Evolutionary conservation across 2,888 invertebrate species (phyloP).

Genomic region (Panorpa germanica): DNA sequence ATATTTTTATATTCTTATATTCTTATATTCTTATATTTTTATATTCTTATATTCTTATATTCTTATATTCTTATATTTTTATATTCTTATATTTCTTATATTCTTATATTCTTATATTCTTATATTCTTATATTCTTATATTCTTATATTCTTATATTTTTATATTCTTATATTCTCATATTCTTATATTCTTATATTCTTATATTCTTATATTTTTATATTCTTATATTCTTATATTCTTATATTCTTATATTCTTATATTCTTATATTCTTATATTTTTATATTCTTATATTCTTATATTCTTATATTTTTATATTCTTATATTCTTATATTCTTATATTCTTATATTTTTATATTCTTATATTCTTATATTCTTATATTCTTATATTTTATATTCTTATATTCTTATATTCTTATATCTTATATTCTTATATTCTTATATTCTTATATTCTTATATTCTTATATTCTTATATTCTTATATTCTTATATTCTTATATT

Average conservation of each 20-base stretch:
- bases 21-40: too few relatives aligned
- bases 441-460: slow-evolving; percentile 3
- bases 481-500: slow-evolving; percentile 3
- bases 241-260: slow-evolving; percentile 2
- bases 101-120: slow-evolving; percentile 2
- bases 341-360: slow-evolving; percentile 2
- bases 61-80: neutral
- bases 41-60: neutral
- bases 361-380: slow-evolving; percentile 2
- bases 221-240: slow-evolving; percentile 2
- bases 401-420: slow-evolving; percentile 3
- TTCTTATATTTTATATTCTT: slow-evolving; percentile 2
- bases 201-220: slow-evolving; percentile 3
- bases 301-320: slow-evolving; percentile 3
- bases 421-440: slow-evolving; percentile 2
- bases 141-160: slow-evolving; percentile 1
- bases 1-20: neutral
- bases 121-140: slow-evolving; percentile 1
- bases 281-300: slow-evolving; percentile 1
- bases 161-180: slow-evolving; percentile 2
- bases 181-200: slow-evolving; percentile 1
- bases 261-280: slow-evolving; percentile 2
- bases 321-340: slow-evolving; percentile 2
- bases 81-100: slow-evolving; percentile 1
- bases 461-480: slow-evolving; percentile 2